phyloP scores from a whole-genome alignment of 2,797 vertebrate species.

The Sciurus vulgaris region DNA sequence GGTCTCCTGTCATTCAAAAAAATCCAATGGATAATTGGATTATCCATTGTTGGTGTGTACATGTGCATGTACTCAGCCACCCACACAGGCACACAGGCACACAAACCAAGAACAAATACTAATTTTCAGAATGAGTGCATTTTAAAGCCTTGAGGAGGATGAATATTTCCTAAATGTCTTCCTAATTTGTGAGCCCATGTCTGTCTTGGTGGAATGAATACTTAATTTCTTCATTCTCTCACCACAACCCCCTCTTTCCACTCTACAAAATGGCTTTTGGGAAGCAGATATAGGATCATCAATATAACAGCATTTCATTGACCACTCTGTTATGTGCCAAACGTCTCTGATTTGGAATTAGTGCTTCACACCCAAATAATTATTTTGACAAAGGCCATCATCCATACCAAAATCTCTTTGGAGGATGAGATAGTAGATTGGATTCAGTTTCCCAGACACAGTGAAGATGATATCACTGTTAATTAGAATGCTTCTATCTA shows the following conservation, averaged over 20 bases:
- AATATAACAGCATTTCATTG: not conserved
- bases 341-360: not conserved
- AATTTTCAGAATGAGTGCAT: not conserved
- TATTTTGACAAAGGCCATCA: not conserved
- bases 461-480: not conserved
- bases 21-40: not conserved
- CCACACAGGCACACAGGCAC: rapidly evolving
- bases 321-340: not conserved
- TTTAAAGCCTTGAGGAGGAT: not conserved
- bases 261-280: too few species aligned
- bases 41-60: too few species aligned
- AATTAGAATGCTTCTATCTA: not conserved
- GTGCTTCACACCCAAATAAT: not conserved
- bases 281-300: not conserved
- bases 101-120: not conserved
- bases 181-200: not conserved
- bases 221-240: not conserved
- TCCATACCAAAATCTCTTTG: not conserved
- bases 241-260: not conserved
- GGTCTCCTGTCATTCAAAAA: not conserved
- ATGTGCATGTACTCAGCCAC: too few species aligned
- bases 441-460: not conserved
- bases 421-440: not conserved
- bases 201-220: rapidly evolving
- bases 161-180: not conserved